A percentile compares a stretch with the other conserved stretches of the same genome.
These are phyloP conservation scores for Pandemis heparana DNA, from an alignment of 2,888 invertebrate genomes.

Conservation along the genomic window DNA sequence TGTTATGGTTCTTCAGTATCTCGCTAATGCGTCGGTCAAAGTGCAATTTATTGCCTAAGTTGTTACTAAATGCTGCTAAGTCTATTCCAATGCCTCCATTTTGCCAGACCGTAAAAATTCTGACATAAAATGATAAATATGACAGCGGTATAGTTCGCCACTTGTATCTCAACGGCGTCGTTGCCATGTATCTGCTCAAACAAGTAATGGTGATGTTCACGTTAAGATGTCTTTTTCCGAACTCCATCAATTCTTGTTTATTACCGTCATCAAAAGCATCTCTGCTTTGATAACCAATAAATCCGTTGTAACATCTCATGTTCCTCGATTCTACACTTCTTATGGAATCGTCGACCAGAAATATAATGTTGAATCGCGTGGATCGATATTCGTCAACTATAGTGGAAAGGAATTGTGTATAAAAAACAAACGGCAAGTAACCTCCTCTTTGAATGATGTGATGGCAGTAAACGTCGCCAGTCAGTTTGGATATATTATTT, in stretches of 20 bases:
- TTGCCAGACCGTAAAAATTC: slow-evolving; percentile 84
- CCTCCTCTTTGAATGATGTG: slow-evolving; percentile 62
- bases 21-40: slow-evolving; percentile 59
- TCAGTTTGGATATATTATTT: slow-evolving; percentile 61
- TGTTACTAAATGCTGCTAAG: slow-evolving; percentile 59
- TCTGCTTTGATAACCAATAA: slow-evolving; percentile 53
- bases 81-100: slow-evolving; percentile 82
- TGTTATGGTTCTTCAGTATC: slow-evolving; percentile 71
- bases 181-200: slow-evolving; percentile 76
- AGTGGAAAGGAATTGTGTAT: slow-evolving; percentile 65
- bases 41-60: slow-evolving; percentile 52
- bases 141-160: slow-evolving; percentile 78
- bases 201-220: slow-evolving; percentile 72
- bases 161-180: slow-evolving; percentile 76
- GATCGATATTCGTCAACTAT: slow-evolving; percentile 66
- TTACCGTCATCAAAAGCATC: slow-evolving; percentile 54
- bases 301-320: slow-evolving; percentile 58
- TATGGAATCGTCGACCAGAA: slow-evolving; percentile 70
- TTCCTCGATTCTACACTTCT: slow-evolving; percentile 54
- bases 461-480: slow-evolving; percentile 69
- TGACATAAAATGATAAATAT: slow-evolving; percentile 79
- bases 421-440: slow-evolving; percentile 57
- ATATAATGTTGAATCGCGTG: slow-evolving; percentile 66
- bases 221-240: slow-evolving; percentile 69
- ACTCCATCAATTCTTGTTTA: slow-evolving; percentile 58